A percentile compares a stretch with the other conserved stretches of the same genome.
Evolutionary conservation across 1,140 invertebrate genomes (phyloP).

Genomic region (Drosophila pallidifrons): DNA sequence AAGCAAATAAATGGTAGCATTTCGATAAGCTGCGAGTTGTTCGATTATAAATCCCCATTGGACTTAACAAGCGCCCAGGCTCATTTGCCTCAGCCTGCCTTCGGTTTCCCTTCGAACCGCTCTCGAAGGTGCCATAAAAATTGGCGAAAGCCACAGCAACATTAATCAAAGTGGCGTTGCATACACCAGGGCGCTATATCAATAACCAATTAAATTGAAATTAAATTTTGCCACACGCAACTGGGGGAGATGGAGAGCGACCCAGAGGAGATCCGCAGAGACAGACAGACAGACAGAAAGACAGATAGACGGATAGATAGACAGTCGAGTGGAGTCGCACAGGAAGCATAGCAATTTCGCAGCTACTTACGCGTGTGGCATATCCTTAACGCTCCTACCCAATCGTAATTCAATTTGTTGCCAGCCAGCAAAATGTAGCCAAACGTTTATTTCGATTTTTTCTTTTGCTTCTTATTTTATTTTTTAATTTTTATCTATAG

Average conservation of each 20-base stretch:
- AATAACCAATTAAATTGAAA: conserved; percentile 83
- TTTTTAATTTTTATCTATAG: conserved; percentile 47
- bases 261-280: conserved; percentile 17
- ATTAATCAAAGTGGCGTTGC: conserved; percentile 77
- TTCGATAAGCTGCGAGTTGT: conserved; percentile 34
- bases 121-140: conserved; percentile 81
- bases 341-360: conserved; percentile 69
- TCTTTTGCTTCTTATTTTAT: conserved; percentile 14
- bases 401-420: conserved; percentile 76
- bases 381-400: conserved; percentile 11
- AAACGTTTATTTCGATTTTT: conserved; percentile 47
- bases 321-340: conserved; percentile 11
- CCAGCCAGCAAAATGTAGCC: conserved; percentile 60
- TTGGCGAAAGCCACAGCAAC: conserved; percentile 70
- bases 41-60: conserved; percentile 37
- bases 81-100: conserved; percentile 39
- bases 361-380: conserved; percentile 73
- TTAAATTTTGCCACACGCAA: conserved; percentile 68
- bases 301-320: conserved; percentile 7
- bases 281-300: conserved; percentile 22
- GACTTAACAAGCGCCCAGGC: conserved; percentile 57
- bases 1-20: conserved; percentile 35
- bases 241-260: conserved; percentile 16
- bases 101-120: not conserved
- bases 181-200: conserved; percentile 77